Evolutionary conservation across 2,113 vertebrate species (phyloP).

Genomic region (Notiomystis cincta): DNA sequence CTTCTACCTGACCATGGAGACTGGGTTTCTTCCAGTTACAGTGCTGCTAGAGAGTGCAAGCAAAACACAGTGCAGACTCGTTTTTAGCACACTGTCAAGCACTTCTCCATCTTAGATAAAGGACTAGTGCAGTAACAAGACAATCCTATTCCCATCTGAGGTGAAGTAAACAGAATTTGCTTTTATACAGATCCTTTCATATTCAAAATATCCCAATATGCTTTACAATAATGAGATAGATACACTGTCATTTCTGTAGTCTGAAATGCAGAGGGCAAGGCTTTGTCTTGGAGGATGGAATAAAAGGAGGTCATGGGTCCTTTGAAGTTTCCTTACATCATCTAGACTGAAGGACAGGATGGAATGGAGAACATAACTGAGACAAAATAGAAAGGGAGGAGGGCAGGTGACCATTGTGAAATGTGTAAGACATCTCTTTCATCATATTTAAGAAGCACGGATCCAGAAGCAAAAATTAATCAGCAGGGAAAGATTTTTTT

Average conservation of each 20-base stretch:
- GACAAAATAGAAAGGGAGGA: neutral
- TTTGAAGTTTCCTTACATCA: conserved; percentile 28
- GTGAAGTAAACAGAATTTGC: neutral
- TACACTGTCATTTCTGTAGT: neutral
- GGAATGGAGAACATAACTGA: neutral
- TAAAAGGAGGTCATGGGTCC: conserved; percentile 14
- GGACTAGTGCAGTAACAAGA: neutral
- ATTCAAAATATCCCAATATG: conserved; percentile 24
- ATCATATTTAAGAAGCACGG: neutral
- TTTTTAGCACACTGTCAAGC: neutral
- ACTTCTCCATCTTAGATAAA: neutral
- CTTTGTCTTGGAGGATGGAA: neutral
- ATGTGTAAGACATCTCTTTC: neutral
- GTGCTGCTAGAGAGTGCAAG: neutral
- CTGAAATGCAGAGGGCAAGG: neutral
- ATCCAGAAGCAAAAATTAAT: neutral
- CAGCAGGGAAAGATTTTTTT: neutral
- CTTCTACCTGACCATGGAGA: neutral
- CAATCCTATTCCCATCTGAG: neutral
- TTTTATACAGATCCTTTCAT: conserved; percentile 15
- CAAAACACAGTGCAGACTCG: neutral
- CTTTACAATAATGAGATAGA: conserved; percentile 21
- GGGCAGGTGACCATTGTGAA: neutral
- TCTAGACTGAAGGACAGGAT: neutral
- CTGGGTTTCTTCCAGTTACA: neutral